Conservation (phyloP, 2,113 vertebrate species). For the Gallinago media region DNA sequence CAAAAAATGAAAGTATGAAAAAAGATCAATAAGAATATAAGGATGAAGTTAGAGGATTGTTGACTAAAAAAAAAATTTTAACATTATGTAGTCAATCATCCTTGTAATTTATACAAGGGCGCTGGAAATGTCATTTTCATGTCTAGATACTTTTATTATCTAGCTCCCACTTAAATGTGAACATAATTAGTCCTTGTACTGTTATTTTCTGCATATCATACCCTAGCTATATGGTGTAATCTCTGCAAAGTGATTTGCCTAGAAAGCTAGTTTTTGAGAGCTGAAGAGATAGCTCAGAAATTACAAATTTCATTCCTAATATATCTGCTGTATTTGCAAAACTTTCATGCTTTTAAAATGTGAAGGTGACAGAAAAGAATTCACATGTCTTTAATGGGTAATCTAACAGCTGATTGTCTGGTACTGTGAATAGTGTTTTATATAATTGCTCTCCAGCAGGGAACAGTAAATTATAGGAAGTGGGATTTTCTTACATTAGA, state of each 20-base stretch:
- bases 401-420: neutral
- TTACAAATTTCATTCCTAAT: neutral
- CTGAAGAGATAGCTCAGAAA: neutral
- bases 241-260: neutral
- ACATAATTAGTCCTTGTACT: neutral
- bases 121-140: neutral
- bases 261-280: neutral
- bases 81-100: neutral
- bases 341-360: neutral
- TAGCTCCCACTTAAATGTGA: neutral
- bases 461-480: neutral
- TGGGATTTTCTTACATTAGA: neutral
- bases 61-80: neutral
- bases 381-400: neutral
- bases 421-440: neutral
- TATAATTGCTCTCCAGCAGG: neutral
- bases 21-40: neutral
- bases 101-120: neutral
- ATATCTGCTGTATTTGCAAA: neutral
- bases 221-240: neutral
- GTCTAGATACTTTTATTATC: neutral
- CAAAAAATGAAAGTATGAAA: neutral
- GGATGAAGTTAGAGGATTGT: neutral
- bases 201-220: neutral
- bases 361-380: neutral